Conservation (phyloP, 2,113 vertebrate species). For the Ranitomeya imitator region DNA sequence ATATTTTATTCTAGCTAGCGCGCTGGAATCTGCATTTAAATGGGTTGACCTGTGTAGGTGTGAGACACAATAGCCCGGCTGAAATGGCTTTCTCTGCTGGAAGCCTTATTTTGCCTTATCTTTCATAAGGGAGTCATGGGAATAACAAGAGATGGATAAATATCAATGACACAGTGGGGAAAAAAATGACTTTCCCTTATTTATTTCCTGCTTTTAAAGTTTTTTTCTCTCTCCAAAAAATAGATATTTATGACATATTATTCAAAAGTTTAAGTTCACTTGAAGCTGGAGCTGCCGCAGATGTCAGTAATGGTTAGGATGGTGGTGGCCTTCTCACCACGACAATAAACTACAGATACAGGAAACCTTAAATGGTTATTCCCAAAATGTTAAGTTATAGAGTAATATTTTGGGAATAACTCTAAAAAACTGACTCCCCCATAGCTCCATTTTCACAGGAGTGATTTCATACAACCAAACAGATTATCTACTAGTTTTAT, state of each 20-base stretch:
- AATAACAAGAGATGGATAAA: not conserved
- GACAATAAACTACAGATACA: too few relatives aligned
- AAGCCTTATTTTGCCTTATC: not conserved
- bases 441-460: too few relatives aligned
- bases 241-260: not conserved
- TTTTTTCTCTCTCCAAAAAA: not conserved
- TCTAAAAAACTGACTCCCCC: too few relatives aligned
- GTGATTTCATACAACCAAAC: too few relatives aligned
- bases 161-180: constrained; percentile 7
- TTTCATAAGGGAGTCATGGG: not conserved
- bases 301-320: too few relatives aligned
- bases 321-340: too few relatives aligned
- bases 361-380: too few relatives aligned
- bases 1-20: constrained; percentile 32
- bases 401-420: too few relatives aligned
- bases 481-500: too few relatives aligned
- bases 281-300: too few relatives aligned
- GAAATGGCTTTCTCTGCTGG: constrained; percentile 15
- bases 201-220: not conserved
- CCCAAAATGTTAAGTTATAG: too few relatives aligned
- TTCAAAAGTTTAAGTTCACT: too few relatives aligned
- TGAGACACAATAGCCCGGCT: constrained; percentile 6
- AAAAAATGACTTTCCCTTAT: not conserved
- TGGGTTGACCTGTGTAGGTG: not conserved
- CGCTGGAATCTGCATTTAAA: constrained; percentile 36